Percentiles rank a stretch among this genome's conserved stretches.
phyloP scores from a whole-genome alignment of 2,797 vertebrate genomes.

The Sparidentex hasta region DNA sequence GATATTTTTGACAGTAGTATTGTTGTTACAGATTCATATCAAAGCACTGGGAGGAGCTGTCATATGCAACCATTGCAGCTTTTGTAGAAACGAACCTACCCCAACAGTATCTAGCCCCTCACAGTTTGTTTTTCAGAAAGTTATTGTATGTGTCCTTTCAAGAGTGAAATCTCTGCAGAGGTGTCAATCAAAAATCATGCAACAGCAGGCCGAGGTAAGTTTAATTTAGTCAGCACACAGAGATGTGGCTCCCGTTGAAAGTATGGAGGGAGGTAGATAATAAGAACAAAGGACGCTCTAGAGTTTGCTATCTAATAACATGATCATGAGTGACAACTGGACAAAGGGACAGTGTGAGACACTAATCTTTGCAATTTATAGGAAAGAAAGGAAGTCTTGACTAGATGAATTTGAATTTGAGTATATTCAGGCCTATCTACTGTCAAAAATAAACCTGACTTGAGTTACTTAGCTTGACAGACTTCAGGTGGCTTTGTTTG shows the following conservation, averaged over 20 bases:
- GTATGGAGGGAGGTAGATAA: constrained; percentile 40
- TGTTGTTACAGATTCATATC: constrained; percentile 53
- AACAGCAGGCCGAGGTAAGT: constrained; percentile 25
- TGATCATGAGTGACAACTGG: constrained; percentile 67
- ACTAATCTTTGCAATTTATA: constrained; percentile 54
- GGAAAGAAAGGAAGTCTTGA: constrained; percentile 25
- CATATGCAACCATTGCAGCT: constrained; percentile 41
- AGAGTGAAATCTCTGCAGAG: constrained; percentile 43
- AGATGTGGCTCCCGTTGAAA: constrained; percentile 60
- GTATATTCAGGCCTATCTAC: constrained; percentile 17
- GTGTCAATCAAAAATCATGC: constrained; percentile 63
- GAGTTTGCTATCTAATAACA: constrained; percentile 57
- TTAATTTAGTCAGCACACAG: constrained; percentile 60
- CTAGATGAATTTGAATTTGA: constrained; percentile 34
- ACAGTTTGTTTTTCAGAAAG: constrained; percentile 31
- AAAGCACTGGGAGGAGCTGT: constrained; percentile 41
- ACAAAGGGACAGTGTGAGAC: constrained; percentile 45
- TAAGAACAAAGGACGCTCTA: constrained; percentile 42
- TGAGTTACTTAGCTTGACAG: neutral
- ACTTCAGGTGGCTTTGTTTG: constrained; percentile 20
- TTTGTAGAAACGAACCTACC: constrained; percentile 35
- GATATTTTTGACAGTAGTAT: constrained; percentile 48
- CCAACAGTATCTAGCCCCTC: constrained; percentile 22
- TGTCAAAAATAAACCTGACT: neutral
- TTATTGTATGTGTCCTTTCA: constrained; percentile 50